Evolutionary conservation across 2,113 vertebrate species (phyloP).

Genomic region (Platysternon megacephalum): DNA sequence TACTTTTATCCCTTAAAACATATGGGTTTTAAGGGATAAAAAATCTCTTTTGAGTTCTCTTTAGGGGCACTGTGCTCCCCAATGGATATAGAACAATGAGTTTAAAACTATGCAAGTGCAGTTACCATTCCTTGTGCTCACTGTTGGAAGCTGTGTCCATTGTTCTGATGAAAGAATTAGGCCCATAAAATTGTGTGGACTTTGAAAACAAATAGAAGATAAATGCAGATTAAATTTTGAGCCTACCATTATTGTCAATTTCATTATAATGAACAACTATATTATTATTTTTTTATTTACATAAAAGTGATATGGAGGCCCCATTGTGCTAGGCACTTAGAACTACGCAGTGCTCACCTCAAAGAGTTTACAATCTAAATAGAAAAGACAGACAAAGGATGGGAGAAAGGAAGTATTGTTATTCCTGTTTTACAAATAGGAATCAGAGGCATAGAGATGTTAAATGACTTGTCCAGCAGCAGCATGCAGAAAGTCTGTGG

Average conservation of each 20-base stretch:
- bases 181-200: not conserved
- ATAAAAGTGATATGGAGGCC: not conserved
- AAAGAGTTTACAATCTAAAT: not conserved
- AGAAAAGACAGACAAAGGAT: not conserved
- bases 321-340: not conserved
- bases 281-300: not conserved
- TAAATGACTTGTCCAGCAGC: not conserved
- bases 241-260: not conserved
- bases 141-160: not conserved
- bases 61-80: not conserved
- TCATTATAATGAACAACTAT: not conserved
- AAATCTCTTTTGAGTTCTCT: not conserved
- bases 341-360: not conserved
- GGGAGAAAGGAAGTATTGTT: not conserved
- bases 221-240: not conserved
- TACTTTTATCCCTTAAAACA: not conserved
- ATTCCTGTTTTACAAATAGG: not conserved
- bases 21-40: not conserved
- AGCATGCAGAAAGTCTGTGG: not conserved
- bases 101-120: not conserved
- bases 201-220: not conserved
- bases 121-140: not conserved
- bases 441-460: not conserved
- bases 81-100: not conserved
- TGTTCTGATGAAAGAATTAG: not conserved